Evolutionary conservation across 2,888 invertebrate species (phyloP), one percentile per base, ranked within the genome.

Genomic region (Antheraea yamamai): DNA sequence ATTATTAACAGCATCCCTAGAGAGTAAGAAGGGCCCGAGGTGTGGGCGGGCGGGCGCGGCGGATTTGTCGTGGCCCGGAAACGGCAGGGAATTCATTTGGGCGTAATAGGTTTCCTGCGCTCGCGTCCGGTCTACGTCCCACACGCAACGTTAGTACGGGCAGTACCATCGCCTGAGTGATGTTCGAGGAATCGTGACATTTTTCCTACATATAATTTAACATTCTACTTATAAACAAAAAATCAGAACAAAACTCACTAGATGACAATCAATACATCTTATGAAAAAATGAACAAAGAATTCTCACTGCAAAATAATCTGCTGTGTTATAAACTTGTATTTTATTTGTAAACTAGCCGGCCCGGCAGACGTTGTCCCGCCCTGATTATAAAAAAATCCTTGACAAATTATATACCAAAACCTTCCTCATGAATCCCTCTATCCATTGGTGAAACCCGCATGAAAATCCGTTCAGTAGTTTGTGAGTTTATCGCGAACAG

Each of bases 91-190:
- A 94, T 94, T 94, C 93, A 94, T 95, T 95, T 93, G 93, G 93
- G 93, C 94, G 94, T 94, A 94, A 94, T 95, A 94, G 91, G 93
- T 92, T 93, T 94, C 94, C 94, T 91, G 94, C 88, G 87, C 88
- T 84, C 84, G 87, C 89, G 89, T 92, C 92, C 93, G 92, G 91
- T 83, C 85, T 85, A 85, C 88, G 90, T 91, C 90, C 90, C 88
- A 87, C 89, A 88, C 89, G 91, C 92, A 92, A 88, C 91, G 92
- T 92, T 90, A 91, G 85, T 77, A 79, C 80, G 84, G 84, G 83
- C 85, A 83, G 86, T 85, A 80, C 80, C 77, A 80, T 79, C 77
- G 80, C 75, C 77, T 77, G 68, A 74, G 66, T 77, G 77, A 75
- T 75, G 77, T 78, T 76, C 20, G n/a, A 47, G 70, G 58, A 74